These are phyloP conservation scores for Eulithis testata DNA, from an alignment of 2,888 invertebrate genomes.

Conservation along the genomic window DNA sequence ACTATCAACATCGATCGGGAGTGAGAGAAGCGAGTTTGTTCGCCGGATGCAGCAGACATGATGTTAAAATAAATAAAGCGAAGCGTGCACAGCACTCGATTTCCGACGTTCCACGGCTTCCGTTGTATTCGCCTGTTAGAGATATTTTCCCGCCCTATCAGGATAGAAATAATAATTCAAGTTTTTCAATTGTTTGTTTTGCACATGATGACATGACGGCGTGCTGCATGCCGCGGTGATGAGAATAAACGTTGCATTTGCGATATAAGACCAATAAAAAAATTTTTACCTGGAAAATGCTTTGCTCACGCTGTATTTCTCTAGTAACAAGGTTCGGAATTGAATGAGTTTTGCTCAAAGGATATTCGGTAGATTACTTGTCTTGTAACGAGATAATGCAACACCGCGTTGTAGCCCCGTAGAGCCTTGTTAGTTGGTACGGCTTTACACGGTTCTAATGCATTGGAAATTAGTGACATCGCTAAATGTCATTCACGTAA, in stretches of 20 bases:
- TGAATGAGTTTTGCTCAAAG: neutral
- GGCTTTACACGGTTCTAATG: too few species aligned
- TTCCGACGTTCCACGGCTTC: conserved; percentile 71
- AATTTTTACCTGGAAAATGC: too few species aligned
- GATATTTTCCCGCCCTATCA: conserved; percentile 64
- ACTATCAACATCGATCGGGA: conserved; percentile 62
- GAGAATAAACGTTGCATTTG: too few species aligned
- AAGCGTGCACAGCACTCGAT: conserved; percentile 67
- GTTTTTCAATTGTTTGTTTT: conserved; percentile 29
- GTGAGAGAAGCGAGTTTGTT: conserved; percentile 46
- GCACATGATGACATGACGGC: conserved; percentile 2
- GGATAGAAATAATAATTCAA: conserved; percentile 59
- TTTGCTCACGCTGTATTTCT: too few species aligned
- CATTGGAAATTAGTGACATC: too few species aligned
- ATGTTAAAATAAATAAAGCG: conserved; percentile 79
- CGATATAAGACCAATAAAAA: too few species aligned
- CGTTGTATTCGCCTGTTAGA: conserved; percentile 61
- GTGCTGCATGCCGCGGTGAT: neutral
- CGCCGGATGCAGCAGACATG: conserved; percentile 74
- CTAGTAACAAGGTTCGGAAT: too few species aligned
- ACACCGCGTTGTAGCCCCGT: neutral
- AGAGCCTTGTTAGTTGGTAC: too few species aligned
- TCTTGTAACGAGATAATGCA: neutral
- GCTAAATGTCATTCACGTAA: too few species aligned
- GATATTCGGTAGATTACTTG: neutral